Percentiles rank a stretch among this genome's conserved stretches.
Conservation (phyloP, 2,888 invertebrate genomes). For the Watsonalla binaria region DNA sequence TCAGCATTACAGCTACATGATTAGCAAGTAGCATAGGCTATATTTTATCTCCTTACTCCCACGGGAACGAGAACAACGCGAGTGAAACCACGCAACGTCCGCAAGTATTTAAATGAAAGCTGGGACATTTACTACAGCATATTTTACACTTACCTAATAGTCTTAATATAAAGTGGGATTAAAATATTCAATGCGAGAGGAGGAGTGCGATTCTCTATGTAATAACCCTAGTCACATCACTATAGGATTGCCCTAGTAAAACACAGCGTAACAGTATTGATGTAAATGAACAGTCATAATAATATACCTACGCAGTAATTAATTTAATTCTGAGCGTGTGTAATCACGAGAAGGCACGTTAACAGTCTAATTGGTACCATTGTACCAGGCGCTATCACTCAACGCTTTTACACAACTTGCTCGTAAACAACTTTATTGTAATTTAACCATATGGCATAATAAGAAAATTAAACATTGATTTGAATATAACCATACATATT, state of each 20-base stretch:
- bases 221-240: neutral
- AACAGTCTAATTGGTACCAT: conserved; percentile 1
- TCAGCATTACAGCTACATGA: no score
- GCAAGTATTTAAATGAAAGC: no score
- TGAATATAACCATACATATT: neutral
- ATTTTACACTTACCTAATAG: no score
- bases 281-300: neutral
- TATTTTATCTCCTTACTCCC: no score
- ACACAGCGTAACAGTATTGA: neutral
- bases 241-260: neutral
- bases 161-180: no score
- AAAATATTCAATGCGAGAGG: no score
- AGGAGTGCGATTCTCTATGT: no score
- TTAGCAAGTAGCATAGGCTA: no score
- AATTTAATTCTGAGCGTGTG: neutral
- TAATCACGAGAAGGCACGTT: neutral
- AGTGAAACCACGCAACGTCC: no score
- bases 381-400: neutral
- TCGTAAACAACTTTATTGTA: neutral
- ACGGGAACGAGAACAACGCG: no score
- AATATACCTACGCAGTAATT: neutral
- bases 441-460: neutral
- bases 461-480: neutral
- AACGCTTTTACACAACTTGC: neutral
- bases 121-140: no score